Percentiles rank a stretch among this genome's conserved stretches.
Conservation (phyloP, 2,888 invertebrate species). For the Drosophila anomelani region DNA sequence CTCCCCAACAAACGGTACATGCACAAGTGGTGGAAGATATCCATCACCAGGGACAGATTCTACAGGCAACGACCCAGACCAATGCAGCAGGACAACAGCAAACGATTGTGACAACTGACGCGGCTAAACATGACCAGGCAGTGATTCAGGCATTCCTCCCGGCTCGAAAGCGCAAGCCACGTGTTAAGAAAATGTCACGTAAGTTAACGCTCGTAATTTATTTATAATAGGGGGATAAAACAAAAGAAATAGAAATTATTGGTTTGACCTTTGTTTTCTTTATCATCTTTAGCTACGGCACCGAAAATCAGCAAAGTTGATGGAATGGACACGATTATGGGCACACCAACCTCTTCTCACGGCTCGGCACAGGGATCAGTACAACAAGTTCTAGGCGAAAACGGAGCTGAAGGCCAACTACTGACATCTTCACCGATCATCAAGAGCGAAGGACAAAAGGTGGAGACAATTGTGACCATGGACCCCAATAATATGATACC, state of each 20-base stretch:
- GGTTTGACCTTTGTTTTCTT: background rate
- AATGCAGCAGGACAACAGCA: slow-evolving; percentile 81
- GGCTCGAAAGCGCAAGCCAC: slow-evolving; percentile 86
- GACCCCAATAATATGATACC: slow-evolving; percentile 82
- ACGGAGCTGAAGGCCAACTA: slow-evolving; percentile 77
- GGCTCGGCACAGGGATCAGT: slow-evolving; percentile 55
- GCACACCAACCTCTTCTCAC: slow-evolving; percentile 81
- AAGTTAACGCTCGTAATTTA: slow-evolving; percentile 52
- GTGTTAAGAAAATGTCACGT: slow-evolving; percentile 85
- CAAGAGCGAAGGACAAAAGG: slow-evolving; percentile 81
- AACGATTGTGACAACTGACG: slow-evolving; percentile 83
- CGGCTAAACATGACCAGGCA: slow-evolving; percentile 81
- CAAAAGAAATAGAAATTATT: too few relatives aligned
- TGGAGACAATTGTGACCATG: slow-evolving; percentile 82
- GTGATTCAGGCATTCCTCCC: slow-evolving; percentile 86
- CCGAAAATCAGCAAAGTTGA: slow-evolving; percentile 83
- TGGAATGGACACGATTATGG: slow-evolving; percentile 83
- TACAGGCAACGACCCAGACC: slow-evolving; percentile 80
- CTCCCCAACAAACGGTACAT: slow-evolving; percentile 84
- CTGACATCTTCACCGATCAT: slow-evolving; percentile 82
- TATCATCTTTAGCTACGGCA: slow-evolving; percentile 74
- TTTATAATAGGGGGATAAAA: background rate
- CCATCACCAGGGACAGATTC: slow-evolving; percentile 83
- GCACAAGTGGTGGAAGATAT: slow-evolving; percentile 85
- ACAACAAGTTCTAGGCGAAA: slow-evolving; percentile 73